Evolutionary conservation across 1,140 invertebrate genomes (phyloP), one percentile per base, ranked within the genome.

Genomic region (Oryctes rhinoceros): DNA sequence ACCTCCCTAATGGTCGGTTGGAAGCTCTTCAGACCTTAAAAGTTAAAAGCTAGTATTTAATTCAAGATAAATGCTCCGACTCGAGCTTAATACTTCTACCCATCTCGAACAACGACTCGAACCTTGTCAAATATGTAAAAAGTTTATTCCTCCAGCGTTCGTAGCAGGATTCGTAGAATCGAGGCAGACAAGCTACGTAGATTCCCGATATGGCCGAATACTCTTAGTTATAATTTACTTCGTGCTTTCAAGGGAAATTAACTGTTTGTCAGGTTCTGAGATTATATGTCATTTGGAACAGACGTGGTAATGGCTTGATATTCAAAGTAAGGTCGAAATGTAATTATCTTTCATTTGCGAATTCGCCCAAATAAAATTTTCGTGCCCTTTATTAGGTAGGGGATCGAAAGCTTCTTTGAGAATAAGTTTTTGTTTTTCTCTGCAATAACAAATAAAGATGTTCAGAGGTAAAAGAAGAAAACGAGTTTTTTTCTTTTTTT

Each of bases 191-290:
- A 44, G 5, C 39, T 44, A 3, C 39, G 5, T 44, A 44, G 5
- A 5, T 44, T 44, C 39, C 18, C n/a, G 53, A 18, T 18, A 59
- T n/a, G 15, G 53, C 18, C 15, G 6, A 18, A 59, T 59, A n/a
- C 53, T n/a, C 53, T 18, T 18, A 18, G 53, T 59, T 59, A 59
- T 59, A 59, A 59, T 59, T 59, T 59, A 59, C 13, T 59, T n/a
- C 15, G 4, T 18, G 11, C 53, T 59, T n/a, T 59, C 53, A 59
- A 59, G n/a, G 53, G 18, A 59, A 59, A 59, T 59, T 18, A 15
- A 59, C 15, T 18, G 53, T 59, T 59, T 59, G 1, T 15, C 53
- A 44, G 53, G 13, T 59, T n/a, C n/a, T 18, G 76, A 44, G 20
- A 49, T 49, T 47, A 78, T 37, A 15, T 24, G 5, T 20, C 47